These are phyloP conservation scores for Pomacea canaliculata DNA, from an alignment of 2,888 invertebrate genomes.

Conservation along the genomic window DNA sequence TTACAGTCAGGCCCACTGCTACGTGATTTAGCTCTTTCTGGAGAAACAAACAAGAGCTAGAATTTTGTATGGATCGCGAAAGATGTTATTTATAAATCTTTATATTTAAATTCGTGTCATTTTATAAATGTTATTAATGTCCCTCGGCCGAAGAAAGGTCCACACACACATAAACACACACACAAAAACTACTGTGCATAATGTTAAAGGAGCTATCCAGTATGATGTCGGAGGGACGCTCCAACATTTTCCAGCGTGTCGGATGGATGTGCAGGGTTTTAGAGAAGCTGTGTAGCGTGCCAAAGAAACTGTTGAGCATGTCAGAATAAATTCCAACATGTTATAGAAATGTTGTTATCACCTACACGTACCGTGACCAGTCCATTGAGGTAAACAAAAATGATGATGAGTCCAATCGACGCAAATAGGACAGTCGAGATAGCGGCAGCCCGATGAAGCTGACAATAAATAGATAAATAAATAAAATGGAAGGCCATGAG, in stretches of 20 bases:
- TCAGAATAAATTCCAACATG: too few relatives aligned
- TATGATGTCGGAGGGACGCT: too few relatives aligned
- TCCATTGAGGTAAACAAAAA: constrained; percentile 23
- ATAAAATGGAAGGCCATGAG: too few relatives aligned
- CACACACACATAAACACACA: too few relatives aligned
- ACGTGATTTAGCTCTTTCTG: constrained; percentile 41
- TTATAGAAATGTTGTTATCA: too few relatives aligned
- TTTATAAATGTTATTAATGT: neutral
- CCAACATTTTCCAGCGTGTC: too few relatives aligned
- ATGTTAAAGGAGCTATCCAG: neutral
- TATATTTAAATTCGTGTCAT: too few relatives aligned
- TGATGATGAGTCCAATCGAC: constrained; percentile 14
- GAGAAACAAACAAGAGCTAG: neutral
- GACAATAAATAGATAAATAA: neutral
- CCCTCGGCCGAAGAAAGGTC: neutral
- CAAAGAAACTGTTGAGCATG: too few relatives aligned
- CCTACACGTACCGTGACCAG: constrained; percentile 1
- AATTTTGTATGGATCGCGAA: neutral
- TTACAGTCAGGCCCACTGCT: constrained; percentile 47
- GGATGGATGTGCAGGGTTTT: too few relatives aligned
- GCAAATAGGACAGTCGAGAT: constrained; percentile 23
- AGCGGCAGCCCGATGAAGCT: constrained; percentile 32
- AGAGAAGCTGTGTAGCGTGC: too few relatives aligned
- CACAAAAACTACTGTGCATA: neutral
- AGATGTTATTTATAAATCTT: neutral